Percentiles rank a stretch among this genome's conserved stretches.
phyloP scores from a whole-genome alignment of 2,113 vertebrate genomes.

The Vanacampus margaritifer region DNA sequence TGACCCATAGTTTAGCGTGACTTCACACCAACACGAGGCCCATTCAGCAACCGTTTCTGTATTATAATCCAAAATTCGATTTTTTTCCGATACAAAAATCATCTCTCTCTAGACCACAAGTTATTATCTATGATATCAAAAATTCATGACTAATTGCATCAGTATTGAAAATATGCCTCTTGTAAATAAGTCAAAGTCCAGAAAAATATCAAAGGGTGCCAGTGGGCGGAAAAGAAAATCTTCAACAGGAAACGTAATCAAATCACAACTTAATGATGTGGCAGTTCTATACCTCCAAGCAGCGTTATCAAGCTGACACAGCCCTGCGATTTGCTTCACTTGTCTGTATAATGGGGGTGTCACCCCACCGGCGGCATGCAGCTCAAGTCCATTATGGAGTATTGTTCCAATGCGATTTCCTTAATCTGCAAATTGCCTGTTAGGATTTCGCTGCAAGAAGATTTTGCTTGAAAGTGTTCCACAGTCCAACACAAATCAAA shows the following conservation, averaged over 20 bases:
- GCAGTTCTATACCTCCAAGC: constrained; percentile 18
- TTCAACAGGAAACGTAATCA: constrained; percentile 19
- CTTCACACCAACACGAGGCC: not conserved
- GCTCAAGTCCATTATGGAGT: constrained; percentile 40
- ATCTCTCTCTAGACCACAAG: not conserved
- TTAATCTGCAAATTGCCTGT: constrained; percentile 42
- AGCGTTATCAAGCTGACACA: constrained; percentile 45
- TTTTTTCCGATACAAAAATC: too few species aligned
- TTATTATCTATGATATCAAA: not conserved
- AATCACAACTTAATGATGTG: constrained; percentile 10
- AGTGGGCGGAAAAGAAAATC: constrained; percentile 6
- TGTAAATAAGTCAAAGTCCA: not conserved
- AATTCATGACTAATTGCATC: not conserved
- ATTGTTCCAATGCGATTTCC: constrained; percentile 43
- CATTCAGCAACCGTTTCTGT: not conserved
- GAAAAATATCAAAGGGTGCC: not conserved
- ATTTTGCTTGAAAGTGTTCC: constrained; percentile 9
- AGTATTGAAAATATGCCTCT: not conserved
- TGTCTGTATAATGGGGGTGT: constrained; percentile 61
- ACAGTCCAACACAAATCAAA: not conserved
- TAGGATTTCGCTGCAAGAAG: constrained; percentile 27
- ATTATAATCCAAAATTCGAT: not conserved
- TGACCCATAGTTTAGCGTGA: too few species aligned
- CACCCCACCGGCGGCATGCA: constrained; percentile 27
- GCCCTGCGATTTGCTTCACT: constrained; percentile 55